Evolutionary conservation across 1,140 invertebrate species (phyloP), one percentile per base, ranked within the genome.

Genomic region (Pseudoatta argentina): DNA sequence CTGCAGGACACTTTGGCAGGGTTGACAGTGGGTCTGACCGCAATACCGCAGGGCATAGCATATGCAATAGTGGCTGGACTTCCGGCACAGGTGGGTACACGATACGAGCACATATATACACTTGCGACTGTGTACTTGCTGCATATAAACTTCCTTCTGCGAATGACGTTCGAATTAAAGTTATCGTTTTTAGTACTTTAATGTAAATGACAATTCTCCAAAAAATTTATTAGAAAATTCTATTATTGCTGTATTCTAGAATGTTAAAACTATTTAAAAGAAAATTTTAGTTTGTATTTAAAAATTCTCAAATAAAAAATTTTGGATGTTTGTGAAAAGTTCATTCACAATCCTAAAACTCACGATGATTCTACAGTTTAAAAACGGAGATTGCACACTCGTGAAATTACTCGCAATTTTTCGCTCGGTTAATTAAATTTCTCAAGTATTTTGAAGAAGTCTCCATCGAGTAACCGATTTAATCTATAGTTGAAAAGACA

Each of bases 1-100:
- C 64, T 96, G 18, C 94, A 95, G 24, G 96, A 97, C 90, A 67
- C 94, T 39, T 92, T 97, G 53, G 96, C 97, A 59, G 97, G 97
- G 34, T 92, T 97, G 4, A 97, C 97, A 12, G 96, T 97, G 1
- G 97, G 96, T 18, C 93, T 97, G 7, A 97, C 97, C 3, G 96
- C 96, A 16, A 97, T 97, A 81, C 97, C 97, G 4, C 97, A 97
- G 91, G 96, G 96, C 8, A 96, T 97, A 81, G 97, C 97, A 8
- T 97, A 97, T 91, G 97, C 97, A 3, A 94, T 95, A 27, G 95
- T 97, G 16, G 97, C 97, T 57, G 96, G 96, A 73, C 90, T 97
- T 72, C 94, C 95, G n/a, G 92, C 96, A 73, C 96, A 97, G 94
- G 96, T 96, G 93, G 88, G 89, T 90, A 88, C 14, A n/a, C 24